Evolutionary conservation across 1,140 invertebrate species (phyloP).

Genomic region (Ceratina calcarata): DNA sequence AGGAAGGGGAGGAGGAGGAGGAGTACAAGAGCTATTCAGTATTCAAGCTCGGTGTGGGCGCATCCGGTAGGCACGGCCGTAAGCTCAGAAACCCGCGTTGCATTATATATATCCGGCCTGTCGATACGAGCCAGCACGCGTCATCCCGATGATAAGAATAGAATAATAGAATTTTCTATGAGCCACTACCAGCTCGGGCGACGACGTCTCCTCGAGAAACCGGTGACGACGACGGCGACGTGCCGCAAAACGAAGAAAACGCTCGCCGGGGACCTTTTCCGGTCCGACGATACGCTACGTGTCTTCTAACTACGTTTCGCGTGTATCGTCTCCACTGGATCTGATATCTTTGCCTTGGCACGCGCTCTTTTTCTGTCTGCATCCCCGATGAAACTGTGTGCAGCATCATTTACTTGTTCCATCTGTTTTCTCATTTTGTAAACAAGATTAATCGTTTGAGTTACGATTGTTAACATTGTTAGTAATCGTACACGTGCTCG

Average conservation of each 20-base stretch:
- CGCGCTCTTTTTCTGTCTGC: slow-evolving; percentile 52
- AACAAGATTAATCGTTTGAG: too few relatives aligned
- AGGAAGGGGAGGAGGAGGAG: too few relatives aligned
- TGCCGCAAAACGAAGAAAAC: slow-evolving; percentile 54
- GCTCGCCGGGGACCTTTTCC: slow-evolving; percentile 12
- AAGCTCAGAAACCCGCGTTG: slow-evolving; percentile 74
- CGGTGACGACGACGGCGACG: slow-evolving; percentile 22
- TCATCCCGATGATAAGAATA: slow-evolving; percentile 70
- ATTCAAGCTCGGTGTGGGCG: slow-evolving; percentile 76
- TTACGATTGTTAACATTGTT: slow-evolving; percentile 10
- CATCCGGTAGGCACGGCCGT: slow-evolving; percentile 71
- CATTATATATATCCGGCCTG: slow-evolving; percentile 76
- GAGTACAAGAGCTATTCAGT: slow-evolving; percentile 64
- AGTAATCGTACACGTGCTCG: slow-evolving; percentile 12
- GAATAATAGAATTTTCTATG: slow-evolving; percentile 72
- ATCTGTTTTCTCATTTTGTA: too few relatives aligned
- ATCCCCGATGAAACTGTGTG: slow-evolving; percentile 23
- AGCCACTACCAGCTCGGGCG: slow-evolving; percentile 38
- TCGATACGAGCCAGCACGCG: slow-evolving; percentile 65
- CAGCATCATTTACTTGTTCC: too few relatives aligned
- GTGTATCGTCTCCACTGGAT: slow-evolving; percentile 56
- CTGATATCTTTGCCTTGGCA: slow-evolving; percentile 22
- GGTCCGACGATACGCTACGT: slow-evolving; percentile 38
- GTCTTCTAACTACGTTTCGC: slow-evolving; percentile 39
- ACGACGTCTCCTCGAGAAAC: background rate